Conservation (phyloP, 92 coral and sea anemone genomes). For the Epizoanthus illoricatus region DNA sequence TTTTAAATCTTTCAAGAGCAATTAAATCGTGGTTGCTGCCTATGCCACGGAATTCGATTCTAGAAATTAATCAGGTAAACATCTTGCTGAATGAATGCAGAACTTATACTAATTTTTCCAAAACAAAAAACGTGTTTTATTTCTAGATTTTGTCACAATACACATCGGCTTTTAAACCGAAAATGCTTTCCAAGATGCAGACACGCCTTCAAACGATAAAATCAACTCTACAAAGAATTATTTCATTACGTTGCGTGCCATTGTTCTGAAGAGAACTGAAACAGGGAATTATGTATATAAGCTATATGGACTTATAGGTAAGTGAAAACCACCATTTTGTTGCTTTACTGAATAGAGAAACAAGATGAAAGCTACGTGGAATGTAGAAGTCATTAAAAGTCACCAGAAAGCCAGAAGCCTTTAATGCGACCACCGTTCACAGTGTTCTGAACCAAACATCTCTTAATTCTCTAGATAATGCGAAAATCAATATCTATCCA, state of each 20-base stretch:
- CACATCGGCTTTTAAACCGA: conserved; percentile 2
- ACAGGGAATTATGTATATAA: neutral
- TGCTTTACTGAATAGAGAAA: neutral
- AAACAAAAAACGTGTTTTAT: neutral
- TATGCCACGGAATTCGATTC: neutral
- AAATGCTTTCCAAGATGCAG: neutral
- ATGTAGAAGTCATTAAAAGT: conserved; percentile 30
- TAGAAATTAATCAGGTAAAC: neutral
- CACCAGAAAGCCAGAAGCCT: conserved; percentile 4
- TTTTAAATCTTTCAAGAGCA: conserved; percentile 6
- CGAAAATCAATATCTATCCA: neutral
- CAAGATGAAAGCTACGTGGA: neutral
- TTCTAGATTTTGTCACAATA: neutral
- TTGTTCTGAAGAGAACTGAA: conserved; percentile 24
- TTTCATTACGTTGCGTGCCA: conserved; percentile 9
- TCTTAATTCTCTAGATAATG: neutral
- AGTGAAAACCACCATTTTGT: neutral
- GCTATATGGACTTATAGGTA: neutral
- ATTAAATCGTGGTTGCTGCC: neutral
- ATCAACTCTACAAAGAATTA: neutral
- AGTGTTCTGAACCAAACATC: too few species aligned
- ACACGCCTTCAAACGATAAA: conserved; percentile 2
- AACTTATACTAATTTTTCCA: neutral
- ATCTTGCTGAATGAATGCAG: too few species aligned
- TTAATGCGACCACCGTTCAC: neutral